Base-by-base conservation (phyloP, 2,113 vertebrate species). In the Emberiza fucata region DNA sequence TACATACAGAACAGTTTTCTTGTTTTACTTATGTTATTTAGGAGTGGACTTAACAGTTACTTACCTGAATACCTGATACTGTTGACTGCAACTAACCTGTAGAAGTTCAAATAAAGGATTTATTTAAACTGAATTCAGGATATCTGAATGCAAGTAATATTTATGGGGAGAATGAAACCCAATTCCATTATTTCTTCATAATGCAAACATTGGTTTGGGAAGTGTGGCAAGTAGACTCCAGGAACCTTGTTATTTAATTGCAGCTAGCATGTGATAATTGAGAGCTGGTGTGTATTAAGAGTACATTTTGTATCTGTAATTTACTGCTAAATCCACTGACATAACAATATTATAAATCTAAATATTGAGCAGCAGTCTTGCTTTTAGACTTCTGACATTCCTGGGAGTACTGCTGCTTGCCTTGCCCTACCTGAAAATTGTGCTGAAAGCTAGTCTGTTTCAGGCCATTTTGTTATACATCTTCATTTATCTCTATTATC, bases 401-500 rank as follows among this genome's bases (percentile, higher is more conserved):
- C n/a, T 71, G n/a, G 20, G 35, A 71, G 35, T 56, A 23, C 17
- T 61, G 75, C n/a, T 76, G 40, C 71, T 80, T 65, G 31, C 72
- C 63, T 73, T 61, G 61, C 9, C 14, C 47, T 20, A 59, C 28
- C 40, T 73, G 60, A 45, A 81, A 63, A 53, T n/a, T 3, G 3
- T 69, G 42, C 18, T 50, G 47, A 73, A 88, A 83, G 76, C 64
- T 54, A 37, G 31, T 66, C 76, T 94, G 51, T 70, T 73, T 69
- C 18, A 54, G 86, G 42, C 9, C 20, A 29, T 69, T 92, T 71
- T 35, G 9, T 53, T 83, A 48, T 37, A 61, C 21, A 63, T 73
- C 76, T 88, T 91, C 50, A 83, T 92, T 94, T 88, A 88, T 65
- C 59, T 88, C 71, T 79, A 71, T 90, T 93, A 80, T 72, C 54